Base-by-base conservation (phyloP, 2,113 vertebrate species). In the Ceuthmochares aereus region DNA sequence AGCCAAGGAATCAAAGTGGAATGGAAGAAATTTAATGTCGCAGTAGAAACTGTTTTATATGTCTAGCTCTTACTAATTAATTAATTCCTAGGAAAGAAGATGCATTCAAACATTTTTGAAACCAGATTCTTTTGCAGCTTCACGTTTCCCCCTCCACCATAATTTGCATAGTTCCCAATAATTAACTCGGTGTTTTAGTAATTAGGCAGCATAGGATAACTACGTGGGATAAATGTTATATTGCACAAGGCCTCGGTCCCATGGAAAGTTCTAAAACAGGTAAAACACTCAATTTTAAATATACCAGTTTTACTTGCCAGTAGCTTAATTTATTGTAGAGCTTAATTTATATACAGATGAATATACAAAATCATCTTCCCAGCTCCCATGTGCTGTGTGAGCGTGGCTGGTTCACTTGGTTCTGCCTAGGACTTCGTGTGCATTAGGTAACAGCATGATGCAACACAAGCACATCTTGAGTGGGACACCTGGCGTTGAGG, bases 391-490 rank as follows among this genome's bases (percentile, higher is more conserved):
- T 36, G 4, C 52, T 47, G 20, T 25, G 2, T 66, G 72, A 86
- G 43, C 2, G 0, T 29, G 60, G 37, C 8, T 87, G 52, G 30
- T 81, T 92, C 30, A 1, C 73, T 86, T 32, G 15, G 12, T 64
- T 72, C 43, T 2, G 13, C 43, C 69, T 78, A 40, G 63, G 67
- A 18, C 55, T 85, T 7, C 7, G 2, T 40, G 30, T 51, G 26
- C 10, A 0, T 56, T 34, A 2, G 2, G 2, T 40, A 49, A 17
- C 20, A 18, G 59, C 21, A 32, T 0, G 0, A 5, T 20, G 26
- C 3, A 25, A 40, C 14, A 2, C 0, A 2, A 34, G 56, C 18
- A 6, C 0, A 0, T n/a, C n/a, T 16, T 16, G 22, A 7, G 43
- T 21, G 12, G 14, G 36, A 5, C 30, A 1, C 3, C 18, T 80